Evolutionary conservation across 2,797 vertebrate genomes (phyloP), one percentile per base, ranked within the genome.

Genomic region (Danio kyathit): DNA sequence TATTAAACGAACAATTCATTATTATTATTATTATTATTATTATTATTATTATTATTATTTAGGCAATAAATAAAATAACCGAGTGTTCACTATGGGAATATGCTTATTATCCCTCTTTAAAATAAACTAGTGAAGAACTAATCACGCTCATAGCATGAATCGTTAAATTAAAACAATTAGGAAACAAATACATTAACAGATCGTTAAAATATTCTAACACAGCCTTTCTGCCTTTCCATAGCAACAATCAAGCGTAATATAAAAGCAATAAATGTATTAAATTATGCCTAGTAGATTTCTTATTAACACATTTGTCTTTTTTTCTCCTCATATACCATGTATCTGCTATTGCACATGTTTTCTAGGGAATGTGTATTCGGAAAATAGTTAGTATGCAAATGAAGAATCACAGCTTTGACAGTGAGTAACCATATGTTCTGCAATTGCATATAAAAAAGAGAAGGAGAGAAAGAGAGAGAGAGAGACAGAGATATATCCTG

Each of bases 381-480:
- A 69, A 78, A 60, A 69, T 69, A 41, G 74, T 75, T 80, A 67
- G 43, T 95, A 95, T 96, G 95, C 94, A 95, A 96, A 96, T 96
- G 94, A 95, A 93, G 92, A 94, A 90, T 95, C 93, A 94, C 94
- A 92, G 91, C 93, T 95, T 93, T 94, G 95, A 95, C 94, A 94
- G 94, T 92, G 95, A 94, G 92, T 94, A 95, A 95, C 95, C 95
- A 96, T 96, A 96, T 96, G 95, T 93, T 95, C 92, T 93, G 91
- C 82, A 82, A 82, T 91, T 92, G 91, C 94, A 95, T 95, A 93
- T 94, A 95, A 94, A 94, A 94, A 94, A 94, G 95, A 94, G 92
- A 95, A 46, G 29, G 29, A 74, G 85, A 88, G 86, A 88, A 91
- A 95, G 94, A 72, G 49, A 49, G 11, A 21, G 66, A 71, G 46